These are phyloP conservation scores for Xerus rutilus DNA, from an alignment of 2,797 vertebrate species.

Conservation along the genomic window DNA sequence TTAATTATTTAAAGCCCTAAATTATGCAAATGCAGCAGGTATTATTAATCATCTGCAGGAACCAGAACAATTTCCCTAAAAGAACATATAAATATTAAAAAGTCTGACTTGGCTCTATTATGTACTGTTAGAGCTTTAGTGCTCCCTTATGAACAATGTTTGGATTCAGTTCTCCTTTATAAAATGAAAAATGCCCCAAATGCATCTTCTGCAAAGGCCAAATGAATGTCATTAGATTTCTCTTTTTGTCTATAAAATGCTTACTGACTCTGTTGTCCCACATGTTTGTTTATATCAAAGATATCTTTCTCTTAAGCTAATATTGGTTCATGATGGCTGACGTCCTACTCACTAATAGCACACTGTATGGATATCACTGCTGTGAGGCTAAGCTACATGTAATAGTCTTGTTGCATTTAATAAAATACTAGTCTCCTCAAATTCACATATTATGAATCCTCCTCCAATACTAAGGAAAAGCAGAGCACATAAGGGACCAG, in stretches of 20 bases:
- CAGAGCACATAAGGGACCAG: conserved; percentile 27
- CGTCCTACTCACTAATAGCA: conserved; percentile 11
- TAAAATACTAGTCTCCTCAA: conserved; percentile 63
- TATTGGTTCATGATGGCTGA: background rate
- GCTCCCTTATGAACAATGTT: conserved; percentile 73
- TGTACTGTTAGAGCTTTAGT: conserved; percentile 64
- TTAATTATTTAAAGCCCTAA: conserved; percentile 84
- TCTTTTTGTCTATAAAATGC: conserved; percentile 72
- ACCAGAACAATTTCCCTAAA: conserved; percentile 81
- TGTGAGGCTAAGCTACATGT: conserved; percentile 50
- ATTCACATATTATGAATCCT: background rate
- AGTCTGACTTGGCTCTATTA: conserved; percentile 75
- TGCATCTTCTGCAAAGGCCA: conserved; percentile 67
- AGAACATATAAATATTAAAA: conserved; percentile 84
- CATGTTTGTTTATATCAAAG: conserved; percentile 64
- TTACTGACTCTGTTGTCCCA: conserved; percentile 55
- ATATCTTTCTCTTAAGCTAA: conserved; percentile 56
- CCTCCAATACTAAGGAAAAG: background rate
- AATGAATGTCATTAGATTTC: conserved; percentile 70
- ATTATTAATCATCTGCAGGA: conserved; percentile 83
- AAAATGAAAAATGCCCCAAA: conserved; percentile 70
- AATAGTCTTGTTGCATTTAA: conserved; percentile 48
- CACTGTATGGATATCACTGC: background rate
- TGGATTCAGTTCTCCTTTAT: conserved; percentile 70
- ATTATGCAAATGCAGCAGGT: conserved; percentile 83